A percentile compares a stretch with the other conserved stretches of the same genome.
These are phyloP conservation scores for Nipponia nippon DNA, from an alignment of 2,113 vertebrate species.

Conservation along the genomic window DNA sequence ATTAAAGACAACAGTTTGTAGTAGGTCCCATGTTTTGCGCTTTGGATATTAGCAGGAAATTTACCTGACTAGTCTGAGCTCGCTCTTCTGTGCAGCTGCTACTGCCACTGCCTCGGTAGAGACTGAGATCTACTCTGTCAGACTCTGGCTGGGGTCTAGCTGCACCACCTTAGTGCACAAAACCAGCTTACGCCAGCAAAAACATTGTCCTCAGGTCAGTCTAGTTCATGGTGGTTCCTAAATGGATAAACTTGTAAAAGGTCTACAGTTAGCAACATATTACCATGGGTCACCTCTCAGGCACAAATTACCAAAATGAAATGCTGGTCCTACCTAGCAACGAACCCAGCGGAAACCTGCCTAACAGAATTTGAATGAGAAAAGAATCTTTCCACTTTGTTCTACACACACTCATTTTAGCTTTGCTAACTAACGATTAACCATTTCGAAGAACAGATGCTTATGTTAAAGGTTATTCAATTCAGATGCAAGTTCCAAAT, in stretches of 20 bases:
- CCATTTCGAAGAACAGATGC: not conserved
- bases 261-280: not conserved
- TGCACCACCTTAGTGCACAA: not conserved
- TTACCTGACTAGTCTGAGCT: not conserved
- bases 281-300: not conserved
- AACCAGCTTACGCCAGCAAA: not conserved
- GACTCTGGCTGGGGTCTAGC: not conserved
- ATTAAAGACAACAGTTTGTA: not conserved
- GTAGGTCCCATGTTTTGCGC: rapidly evolving
- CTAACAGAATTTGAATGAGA: not conserved
- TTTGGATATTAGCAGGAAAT: not conserved
- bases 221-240: not conserved
- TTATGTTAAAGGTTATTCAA: not conserved
- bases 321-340: not conserved
- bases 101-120: not conserved
- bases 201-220: not conserved
- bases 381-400: not conserved
- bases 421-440: not conserved
- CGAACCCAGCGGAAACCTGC: not conserved
- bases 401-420: not conserved
- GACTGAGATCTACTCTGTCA: not conserved
- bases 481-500: not conserved
- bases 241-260: not conserved
- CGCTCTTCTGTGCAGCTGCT: not conserved
- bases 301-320: not conserved